These are phyloP conservation scores for Leptarthrus brevirostris DNA, from an alignment of 2,888 invertebrate genomes.

Conservation along the genomic window DNA sequence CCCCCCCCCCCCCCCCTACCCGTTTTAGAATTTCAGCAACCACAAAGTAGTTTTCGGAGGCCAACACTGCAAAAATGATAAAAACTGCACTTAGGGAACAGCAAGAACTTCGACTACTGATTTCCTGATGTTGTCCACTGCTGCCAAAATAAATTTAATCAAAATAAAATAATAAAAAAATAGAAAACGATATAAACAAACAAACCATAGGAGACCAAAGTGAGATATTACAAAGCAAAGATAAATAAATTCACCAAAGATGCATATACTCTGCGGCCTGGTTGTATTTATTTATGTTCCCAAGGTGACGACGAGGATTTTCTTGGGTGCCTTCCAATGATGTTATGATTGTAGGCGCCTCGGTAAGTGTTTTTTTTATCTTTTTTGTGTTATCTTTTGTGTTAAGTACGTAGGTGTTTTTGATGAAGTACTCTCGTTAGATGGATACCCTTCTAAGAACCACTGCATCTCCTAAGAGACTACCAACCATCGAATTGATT, in stretches of 20 bases:
- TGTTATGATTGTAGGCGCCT: slow-evolving; percentile 3
- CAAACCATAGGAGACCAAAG: neutral
- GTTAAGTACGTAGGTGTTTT: neutral
- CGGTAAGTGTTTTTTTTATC: slow-evolving; percentile 3
- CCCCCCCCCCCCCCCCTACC: too few relatives aligned
- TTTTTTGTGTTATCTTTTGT: neutral
- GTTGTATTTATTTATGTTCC: neutral
- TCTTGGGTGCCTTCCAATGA: neutral
- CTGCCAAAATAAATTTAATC: neutral
- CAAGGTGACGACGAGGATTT: neutral
- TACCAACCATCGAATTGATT: neutral
- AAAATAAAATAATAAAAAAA: neutral
- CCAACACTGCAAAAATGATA: neutral
- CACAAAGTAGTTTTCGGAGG: neutral
- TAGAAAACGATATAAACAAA: neutral
- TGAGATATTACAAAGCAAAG: neutral
- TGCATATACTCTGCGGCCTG: neutral
- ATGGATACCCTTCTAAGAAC: too few relatives aligned
- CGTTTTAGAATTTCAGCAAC: neutral
- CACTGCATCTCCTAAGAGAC: too few relatives aligned
- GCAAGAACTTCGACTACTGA: neutral
- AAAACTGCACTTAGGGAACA: neutral
- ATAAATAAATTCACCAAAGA: neutral
- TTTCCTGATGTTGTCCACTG: neutral
- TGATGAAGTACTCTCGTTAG: neutral